Conservation (phyloP, 2,797 vertebrate genomes). For the Tapera naevia region DNA sequence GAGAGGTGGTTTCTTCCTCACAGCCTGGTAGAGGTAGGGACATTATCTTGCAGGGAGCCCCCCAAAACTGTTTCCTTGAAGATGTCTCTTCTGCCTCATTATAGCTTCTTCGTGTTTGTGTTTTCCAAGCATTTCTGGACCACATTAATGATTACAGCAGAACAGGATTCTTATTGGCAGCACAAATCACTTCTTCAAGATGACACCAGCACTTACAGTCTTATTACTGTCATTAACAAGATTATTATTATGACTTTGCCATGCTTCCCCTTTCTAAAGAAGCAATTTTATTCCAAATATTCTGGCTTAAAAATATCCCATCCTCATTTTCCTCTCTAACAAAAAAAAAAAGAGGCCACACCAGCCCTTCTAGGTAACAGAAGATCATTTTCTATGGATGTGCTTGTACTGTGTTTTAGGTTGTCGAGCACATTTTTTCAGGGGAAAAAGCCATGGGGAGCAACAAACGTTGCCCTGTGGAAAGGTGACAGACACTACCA, state of each 20-base stretch:
- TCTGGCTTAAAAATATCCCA: slow-evolving; percentile 23
- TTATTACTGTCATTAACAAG: slow-evolving; percentile 42
- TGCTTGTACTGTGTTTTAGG: not conserved
- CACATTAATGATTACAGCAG: not conserved
- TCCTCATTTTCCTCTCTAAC: slow-evolving; percentile 12
- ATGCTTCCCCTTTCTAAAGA: not conserved
- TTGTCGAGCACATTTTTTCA: not conserved
- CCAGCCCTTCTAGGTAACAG: not conserved
- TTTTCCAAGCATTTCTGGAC: slow-evolving; percentile 6
- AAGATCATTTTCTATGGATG: not conserved
- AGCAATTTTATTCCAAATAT: not conserved
- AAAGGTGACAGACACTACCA: not conserved
- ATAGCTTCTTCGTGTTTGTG: not conserved
- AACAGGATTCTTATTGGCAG: slow-evolving; percentile 29
- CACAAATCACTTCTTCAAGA: slow-evolving; percentile 33
- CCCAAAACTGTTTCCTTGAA: not conserved
- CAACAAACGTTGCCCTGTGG: not conserved
- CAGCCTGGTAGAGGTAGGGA: not conserved
- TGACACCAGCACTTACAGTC: slow-evolving; percentile 15
- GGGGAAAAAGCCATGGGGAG: not conserved
- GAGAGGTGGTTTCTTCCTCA: not conserved
- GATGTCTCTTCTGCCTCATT: not conserved
- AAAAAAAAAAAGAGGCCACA: not conserved
- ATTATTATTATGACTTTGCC: slow-evolving; percentile 21
- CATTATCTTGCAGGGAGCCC: not conserved